phyloP scores from a whole-genome alignment of 1,140 invertebrate species.

The Reticulitermes speratus region DNA sequence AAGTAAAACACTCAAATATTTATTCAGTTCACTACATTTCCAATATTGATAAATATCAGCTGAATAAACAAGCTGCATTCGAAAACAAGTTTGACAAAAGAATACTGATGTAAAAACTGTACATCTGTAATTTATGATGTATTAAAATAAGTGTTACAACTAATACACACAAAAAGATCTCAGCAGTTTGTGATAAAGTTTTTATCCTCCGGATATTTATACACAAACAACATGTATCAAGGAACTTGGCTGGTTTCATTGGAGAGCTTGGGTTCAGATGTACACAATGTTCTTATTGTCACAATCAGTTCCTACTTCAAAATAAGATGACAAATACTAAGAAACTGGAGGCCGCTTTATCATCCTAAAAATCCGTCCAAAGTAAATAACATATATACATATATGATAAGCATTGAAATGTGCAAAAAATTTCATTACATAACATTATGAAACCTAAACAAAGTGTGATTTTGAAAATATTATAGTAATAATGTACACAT shows the following conservation, averaged over 20 bases:
- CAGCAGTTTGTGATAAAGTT: not conserved
- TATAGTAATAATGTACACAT: not conserved
- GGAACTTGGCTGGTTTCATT: not conserved
- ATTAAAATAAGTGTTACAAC: not conserved
- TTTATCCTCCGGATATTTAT: not conserved
- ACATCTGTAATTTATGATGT: not conserved
- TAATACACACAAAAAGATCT: not conserved
- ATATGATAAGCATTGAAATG: not conserved
- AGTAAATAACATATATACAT: not conserved
- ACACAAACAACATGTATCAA: not conserved
- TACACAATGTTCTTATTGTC: not conserved
- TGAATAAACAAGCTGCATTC: slow-evolving; percentile 6
- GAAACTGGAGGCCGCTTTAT: not conserved
- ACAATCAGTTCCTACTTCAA: not conserved
- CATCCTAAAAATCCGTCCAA: not conserved
- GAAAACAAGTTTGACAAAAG: slow-evolving; percentile 1
- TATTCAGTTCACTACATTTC: not conserved
- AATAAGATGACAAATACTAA: not conserved
- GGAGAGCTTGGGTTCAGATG: not conserved
- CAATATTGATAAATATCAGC: not conserved
- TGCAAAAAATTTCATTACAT: not conserved
- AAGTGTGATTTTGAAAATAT: not conserved
- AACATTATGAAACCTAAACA: not conserved
- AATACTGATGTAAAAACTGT: not conserved
- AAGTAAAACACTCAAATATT: not conserved